Evolutionary conservation across 1,140 invertebrate species (phyloP).

Genomic region (Achatina immaculata): DNA sequence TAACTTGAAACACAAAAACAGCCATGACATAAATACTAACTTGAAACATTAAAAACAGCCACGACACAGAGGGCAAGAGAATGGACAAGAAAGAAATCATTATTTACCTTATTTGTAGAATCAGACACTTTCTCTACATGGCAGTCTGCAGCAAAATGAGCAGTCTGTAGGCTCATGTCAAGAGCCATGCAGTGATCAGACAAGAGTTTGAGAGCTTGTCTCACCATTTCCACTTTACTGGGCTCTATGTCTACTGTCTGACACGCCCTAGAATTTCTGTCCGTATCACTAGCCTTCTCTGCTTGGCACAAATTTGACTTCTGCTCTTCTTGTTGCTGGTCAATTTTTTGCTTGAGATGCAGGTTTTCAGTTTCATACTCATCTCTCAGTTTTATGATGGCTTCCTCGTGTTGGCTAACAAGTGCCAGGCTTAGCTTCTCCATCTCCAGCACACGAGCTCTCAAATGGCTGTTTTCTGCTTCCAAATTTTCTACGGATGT

Average conservation of each 20-base stretch:
- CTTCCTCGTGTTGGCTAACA: constrained; percentile 5
- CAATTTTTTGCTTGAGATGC: neutral
- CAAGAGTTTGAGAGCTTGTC: neutral
- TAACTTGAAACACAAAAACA: no score
- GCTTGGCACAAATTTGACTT: neutral
- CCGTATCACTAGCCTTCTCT: neutral
- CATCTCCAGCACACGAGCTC: neutral
- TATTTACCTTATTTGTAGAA: no score
- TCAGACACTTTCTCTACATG: neutral
- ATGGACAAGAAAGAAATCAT: no score
- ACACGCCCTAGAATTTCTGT: neutral
- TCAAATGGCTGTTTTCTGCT: neutral
- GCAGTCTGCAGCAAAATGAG: neutral
- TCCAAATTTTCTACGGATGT: constrained; percentile 2
- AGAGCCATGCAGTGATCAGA: constrained; percentile 11
- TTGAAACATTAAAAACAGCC: no score
- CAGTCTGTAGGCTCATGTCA: neutral
- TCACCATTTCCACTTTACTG: neutral
- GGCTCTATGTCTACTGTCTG: constrained; percentile 3
- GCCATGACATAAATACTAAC: no score
- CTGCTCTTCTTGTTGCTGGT: neutral
- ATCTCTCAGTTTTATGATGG: neutral
- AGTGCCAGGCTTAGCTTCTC: neutral
- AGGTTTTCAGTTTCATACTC: neutral
- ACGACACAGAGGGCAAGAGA: no score